These are phyloP conservation scores for Mus musculus DNA, from an alignment of 2,113 vertebrate genomes.

Conservation along the genomic window DNA sequence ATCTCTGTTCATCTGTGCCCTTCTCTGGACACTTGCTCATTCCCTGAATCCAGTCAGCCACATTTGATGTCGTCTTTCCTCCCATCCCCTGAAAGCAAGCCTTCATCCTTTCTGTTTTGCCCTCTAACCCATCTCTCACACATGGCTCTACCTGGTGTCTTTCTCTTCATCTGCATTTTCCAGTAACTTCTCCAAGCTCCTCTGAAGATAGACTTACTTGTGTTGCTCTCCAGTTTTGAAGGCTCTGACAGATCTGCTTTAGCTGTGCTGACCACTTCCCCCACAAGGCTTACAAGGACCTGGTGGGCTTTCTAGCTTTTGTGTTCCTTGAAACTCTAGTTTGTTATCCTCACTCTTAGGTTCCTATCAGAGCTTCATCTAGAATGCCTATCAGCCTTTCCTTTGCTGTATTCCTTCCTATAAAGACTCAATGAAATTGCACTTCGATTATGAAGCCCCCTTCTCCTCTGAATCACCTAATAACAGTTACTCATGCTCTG, in stretches of 20 bases:
- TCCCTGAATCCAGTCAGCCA: background rate
- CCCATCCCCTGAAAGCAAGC: background rate
- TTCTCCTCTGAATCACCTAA: background rate
- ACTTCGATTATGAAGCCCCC: background rate
- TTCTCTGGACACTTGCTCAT: background rate
- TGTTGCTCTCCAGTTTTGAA: background rate
- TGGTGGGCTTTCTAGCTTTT: background rate
- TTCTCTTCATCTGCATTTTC: conserved; percentile 4
- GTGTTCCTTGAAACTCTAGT: background rate
- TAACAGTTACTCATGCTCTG: background rate
- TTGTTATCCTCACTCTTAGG: background rate
- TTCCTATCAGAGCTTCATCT: background rate
- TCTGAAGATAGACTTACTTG: background rate
- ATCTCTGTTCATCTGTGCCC: background rate
- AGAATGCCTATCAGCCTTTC: background rate
- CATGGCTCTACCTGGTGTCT: background rate
- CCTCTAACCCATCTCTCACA: background rate
- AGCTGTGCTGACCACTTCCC: background rate
- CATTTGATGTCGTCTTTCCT: background rate
- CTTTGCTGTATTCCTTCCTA: background rate
- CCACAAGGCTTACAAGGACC: background rate
- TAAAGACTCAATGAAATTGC: background rate
- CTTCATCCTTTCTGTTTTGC: background rate
- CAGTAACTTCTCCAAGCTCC: background rate
- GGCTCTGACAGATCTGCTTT: background rate